Evolutionary conservation across 2,797 vertebrate genomes (phyloP).

Genomic region (Mormyrops boulengeri): DNA sequence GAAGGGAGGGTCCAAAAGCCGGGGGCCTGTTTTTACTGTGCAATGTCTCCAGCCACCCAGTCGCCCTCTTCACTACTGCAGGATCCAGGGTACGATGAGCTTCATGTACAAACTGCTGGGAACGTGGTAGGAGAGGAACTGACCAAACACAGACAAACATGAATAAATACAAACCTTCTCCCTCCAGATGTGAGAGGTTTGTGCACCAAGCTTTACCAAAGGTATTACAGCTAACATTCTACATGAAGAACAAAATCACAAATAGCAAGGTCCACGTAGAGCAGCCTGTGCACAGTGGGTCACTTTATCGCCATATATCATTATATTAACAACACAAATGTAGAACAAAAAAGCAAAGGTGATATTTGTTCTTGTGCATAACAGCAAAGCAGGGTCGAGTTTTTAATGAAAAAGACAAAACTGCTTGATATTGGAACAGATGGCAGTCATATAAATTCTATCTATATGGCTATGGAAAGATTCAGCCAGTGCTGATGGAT

Average conservation of each 20-base stretch:
- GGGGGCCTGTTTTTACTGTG: not conserved
- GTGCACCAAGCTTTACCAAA: not conserved
- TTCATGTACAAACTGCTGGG: not conserved
- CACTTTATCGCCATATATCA: not conserved
- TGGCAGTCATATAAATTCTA: not conserved
- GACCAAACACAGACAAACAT: not conserved
- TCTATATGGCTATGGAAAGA: not conserved
- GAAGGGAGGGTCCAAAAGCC: not conserved
- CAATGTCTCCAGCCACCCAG: not conserved
- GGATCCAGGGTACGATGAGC: not conserved
- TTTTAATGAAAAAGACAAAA: constrained; percentile 5
- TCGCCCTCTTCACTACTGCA: not conserved
- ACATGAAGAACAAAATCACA: not conserved
- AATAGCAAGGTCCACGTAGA: not conserved
- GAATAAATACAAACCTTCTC: not conserved
- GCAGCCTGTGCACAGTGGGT: not conserved
- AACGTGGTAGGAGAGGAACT: not conserved
- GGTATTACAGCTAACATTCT: not conserved
- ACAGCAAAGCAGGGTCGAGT: not conserved
- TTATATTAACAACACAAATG: not conserved
- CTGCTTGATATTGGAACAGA: not conserved
- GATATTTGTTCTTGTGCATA: not conserved
- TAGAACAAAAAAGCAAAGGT: not conserved
- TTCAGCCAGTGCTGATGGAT: constrained; percentile 11
- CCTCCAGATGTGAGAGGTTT: not conserved